Base-by-base conservation (phyloP, 2,113 vertebrate genomes). In the Hiodon alosoides region DNA sequence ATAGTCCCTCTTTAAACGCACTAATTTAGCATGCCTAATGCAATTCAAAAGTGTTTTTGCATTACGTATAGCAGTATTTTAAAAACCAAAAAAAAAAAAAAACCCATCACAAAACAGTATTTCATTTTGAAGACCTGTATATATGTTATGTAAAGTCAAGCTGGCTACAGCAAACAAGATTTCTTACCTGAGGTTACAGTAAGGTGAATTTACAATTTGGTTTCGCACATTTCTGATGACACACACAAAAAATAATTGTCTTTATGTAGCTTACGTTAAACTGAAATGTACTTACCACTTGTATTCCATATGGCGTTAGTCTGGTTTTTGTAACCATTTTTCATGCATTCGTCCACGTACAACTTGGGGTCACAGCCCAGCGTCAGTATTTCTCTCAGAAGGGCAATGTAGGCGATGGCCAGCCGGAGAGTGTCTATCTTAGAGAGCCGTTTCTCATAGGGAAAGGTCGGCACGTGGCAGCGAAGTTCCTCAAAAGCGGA, bases 391-490 rank as follows among this genome's bases (percentile, higher is more conserved):
- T 95, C 93, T 0, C 89, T 55, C 4, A 94, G 89, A 3, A 92
- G 86, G 2, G 93, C 87, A 2, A 93, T 90, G 87, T 93, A 94
- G 2, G 92, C 93, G 0, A 91, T 93, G 74, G 90, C 91, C 77
- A 92, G 57, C 0, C 85, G 64, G 8, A 94, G 86, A 0, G 92
- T 93, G 84, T 92, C 90, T 0, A 93, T 93, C 82, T 96, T 94
- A 13, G 94, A 92, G 60, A 95, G 87, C 1, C 88, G 82, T 47
- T 87, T 93, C 86, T 94, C 93, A 4, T 90, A 93, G 0, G 91
- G 92, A 62, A 93, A 93, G 3, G 93, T 92, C 0, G 92, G 93
- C 0, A 94, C 88, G 0, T 81, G 91, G 76, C 89, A 79, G 10
- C 93, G 85, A 3, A 92, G 92, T 78, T 88, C 81, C 1, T 92